These are phyloP conservation scores for Lithophane ornitopus DNA, from an alignment of 2,888 invertebrate species.

Conservation along the genomic window DNA sequence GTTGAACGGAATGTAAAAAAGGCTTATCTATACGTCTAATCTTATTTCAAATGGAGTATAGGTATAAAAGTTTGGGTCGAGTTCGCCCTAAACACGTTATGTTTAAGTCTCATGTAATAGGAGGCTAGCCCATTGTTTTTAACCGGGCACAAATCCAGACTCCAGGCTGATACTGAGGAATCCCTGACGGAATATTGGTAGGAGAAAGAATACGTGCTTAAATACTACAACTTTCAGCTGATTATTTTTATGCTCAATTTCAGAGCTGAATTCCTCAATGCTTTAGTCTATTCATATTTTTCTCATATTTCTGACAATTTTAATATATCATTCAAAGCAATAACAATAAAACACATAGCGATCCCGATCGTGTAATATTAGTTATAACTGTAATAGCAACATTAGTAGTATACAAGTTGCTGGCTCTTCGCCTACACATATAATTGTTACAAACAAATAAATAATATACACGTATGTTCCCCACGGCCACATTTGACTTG, in stretches of 20 bases:
- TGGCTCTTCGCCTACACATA: slow-evolving; percentile 6
- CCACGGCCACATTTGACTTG: not conserved
- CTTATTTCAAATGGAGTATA: no score
- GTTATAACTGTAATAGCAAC: slow-evolving; percentile 23
- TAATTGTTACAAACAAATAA: slow-evolving; percentile 1
- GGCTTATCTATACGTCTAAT: no score
- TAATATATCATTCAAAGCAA: not conserved
- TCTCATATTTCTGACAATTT: not conserved
- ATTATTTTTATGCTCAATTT: not conserved
- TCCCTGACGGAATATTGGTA: not conserved
- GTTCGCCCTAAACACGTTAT: no score
- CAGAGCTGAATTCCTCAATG: not conserved
- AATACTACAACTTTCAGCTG: not conserved
- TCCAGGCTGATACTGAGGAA: not conserved
- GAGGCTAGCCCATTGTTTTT: not conserved
- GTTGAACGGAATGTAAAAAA: no score
- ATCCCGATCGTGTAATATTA: not conserved
- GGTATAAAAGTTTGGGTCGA: no score
- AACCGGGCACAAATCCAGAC: not conserved
- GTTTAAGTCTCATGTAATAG: not conserved
- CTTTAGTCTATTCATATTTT: not conserved
- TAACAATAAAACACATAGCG: slow-evolving; percentile 14
- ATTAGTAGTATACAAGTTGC: not conserved
- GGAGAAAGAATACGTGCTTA: not conserved
- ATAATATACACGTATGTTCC: not conserved